These are phyloP conservation scores for Heterodera carotae DNA, from an alignment of 1,140 invertebrate genomes.

Conservation along the genomic window DNA sequence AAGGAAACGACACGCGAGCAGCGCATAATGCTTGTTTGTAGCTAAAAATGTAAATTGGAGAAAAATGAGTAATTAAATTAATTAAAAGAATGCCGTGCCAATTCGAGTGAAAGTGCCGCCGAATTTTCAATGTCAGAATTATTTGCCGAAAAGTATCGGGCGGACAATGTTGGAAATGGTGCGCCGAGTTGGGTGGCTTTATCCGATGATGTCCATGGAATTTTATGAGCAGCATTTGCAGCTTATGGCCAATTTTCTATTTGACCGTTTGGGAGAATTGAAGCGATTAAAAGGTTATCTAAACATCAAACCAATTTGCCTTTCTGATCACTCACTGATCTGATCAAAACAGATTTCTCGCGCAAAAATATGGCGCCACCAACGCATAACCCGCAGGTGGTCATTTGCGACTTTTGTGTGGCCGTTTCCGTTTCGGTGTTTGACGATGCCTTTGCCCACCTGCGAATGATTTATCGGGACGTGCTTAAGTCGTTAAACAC, in stretches of 20 bases:
- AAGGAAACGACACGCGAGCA: conserved; percentile 22
- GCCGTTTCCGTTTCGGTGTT: conserved; percentile 1
- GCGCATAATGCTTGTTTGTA: conserved; percentile 19
- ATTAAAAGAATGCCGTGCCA: conserved; percentile 24
- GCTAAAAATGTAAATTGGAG: background rate
- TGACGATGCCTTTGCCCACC: conserved; percentile 10
- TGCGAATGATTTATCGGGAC: conserved; percentile 6
- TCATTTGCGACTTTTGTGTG: background rate
- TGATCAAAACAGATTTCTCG: background rate
- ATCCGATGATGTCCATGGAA: conserved; percentile 10
- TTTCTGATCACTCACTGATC: too few relatives aligned
- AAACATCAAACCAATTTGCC: too few relatives aligned
- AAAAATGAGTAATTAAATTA: background rate
- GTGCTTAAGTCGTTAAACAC: conserved; percentile 13
- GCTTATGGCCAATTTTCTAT: background rate
- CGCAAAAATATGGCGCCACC: background rate
- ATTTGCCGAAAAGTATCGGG: conserved; percentile 4
- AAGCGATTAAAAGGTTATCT: background rate
- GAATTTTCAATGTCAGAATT: background rate
- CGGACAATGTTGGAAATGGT: background rate
- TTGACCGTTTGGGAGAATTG: background rate
- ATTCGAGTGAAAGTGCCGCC: background rate
- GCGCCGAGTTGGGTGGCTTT: background rate
- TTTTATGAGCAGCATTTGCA: conserved; percentile 2
- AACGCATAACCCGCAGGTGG: background rate